These are phyloP conservation scores for Sylvia borin DNA, from an alignment of 2,797 vertebrate species.

Conservation along the genomic window DNA sequence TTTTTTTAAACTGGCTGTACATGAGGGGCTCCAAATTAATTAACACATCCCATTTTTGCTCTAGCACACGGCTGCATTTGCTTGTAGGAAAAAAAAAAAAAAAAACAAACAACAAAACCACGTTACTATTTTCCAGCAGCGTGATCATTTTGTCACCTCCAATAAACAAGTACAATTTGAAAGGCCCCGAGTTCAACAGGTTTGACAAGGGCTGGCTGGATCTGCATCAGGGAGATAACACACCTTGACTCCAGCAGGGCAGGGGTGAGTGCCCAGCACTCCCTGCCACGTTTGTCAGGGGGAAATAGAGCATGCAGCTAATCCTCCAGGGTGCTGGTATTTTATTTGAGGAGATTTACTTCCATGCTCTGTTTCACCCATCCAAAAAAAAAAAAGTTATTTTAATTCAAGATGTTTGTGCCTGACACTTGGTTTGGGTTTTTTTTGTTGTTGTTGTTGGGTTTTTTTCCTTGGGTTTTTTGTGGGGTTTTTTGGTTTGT, in stretches of 20 bases:
- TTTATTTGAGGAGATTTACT: slow-evolving; percentile 71
- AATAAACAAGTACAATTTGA: neutral
- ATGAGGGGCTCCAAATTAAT: neutral
- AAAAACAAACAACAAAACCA: too few species aligned
- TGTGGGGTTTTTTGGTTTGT: too few species aligned
- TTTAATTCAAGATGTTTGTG: slow-evolving; percentile 62
- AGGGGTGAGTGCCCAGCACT: slow-evolving; percentile 54
- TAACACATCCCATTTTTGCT: neutral
- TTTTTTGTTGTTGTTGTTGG: neutral
- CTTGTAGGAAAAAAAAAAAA: neutral
- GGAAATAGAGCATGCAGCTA: slow-evolving; percentile 70
- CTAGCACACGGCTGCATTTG: neutral
- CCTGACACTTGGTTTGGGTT: neutral
- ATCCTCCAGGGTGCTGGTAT: slow-evolving; percentile 61
- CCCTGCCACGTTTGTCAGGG: slow-evolving; percentile 41
- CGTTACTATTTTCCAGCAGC: neutral
- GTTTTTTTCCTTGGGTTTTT: too few species aligned
- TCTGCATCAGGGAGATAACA: slow-evolving; percentile 56
- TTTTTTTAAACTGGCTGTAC: too few species aligned
- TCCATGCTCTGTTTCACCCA: slow-evolving; percentile 70
- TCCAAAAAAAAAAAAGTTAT: slow-evolving; percentile 2
- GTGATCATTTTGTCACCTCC: slow-evolving; percentile 22
- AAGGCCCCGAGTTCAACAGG: slow-evolving; percentile 18
- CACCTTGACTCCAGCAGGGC: slow-evolving; percentile 25
- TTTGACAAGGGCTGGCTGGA: neutral